These are phyloP conservation scores for Pteromalus puparum DNA, from an alignment of 1,140 invertebrate genomes.

Conservation along the genomic window DNA sequence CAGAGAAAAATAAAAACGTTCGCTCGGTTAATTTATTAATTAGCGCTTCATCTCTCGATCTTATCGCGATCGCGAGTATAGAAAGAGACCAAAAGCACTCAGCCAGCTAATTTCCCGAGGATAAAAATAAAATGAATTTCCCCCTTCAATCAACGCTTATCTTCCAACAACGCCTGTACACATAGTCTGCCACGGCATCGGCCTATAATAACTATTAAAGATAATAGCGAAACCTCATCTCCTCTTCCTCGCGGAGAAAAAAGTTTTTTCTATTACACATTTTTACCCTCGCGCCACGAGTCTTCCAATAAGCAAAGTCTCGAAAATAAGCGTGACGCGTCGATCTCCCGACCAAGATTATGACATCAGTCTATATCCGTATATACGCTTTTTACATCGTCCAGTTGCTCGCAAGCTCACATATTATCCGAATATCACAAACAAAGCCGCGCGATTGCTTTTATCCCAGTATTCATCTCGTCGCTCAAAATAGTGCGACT, in stretches of 20 bases:
- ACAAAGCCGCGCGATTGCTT: neutral
- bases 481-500: neutral
- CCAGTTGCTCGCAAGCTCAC: neutral
- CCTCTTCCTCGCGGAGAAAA: neutral
- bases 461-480: neutral
- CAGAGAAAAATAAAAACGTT: neutral
- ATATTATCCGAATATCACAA: neutral
- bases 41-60: neutral
- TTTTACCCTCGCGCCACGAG: neutral
- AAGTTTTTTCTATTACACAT: neutral
- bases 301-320: neutral
- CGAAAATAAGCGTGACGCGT: slow-evolving; percentile 30
- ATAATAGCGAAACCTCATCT: neutral
- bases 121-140: slow-evolving; percentile 7
- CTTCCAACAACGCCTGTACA: neutral
- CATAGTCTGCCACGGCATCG: neutral
- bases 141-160: slow-evolving; percentile 1
- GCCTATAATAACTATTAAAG: neutral
- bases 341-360: neutral
- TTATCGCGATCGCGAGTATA: too few relatives aligned
- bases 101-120: neutral
- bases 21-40: neutral
- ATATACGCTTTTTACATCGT: too few relatives aligned
- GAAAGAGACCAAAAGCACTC: neutral
- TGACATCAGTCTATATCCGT: neutral